Evolutionary conservation across 1,140 invertebrate genomes (phyloP).

Genomic region (Dendroctonus valens): DNA sequence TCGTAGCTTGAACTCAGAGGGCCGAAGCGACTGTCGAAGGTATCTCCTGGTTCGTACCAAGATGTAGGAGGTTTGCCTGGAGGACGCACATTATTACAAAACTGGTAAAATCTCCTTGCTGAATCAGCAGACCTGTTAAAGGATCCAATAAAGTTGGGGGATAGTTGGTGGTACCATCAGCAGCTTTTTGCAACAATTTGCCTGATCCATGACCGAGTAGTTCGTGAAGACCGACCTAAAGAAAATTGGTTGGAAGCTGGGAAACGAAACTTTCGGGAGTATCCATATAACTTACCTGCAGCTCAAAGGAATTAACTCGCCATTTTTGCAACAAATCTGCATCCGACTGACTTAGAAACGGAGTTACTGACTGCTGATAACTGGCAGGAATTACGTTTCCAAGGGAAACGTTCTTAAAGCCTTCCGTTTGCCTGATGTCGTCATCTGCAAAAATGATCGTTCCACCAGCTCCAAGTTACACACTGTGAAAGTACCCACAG

Average conservation of each 20-base stretch:
- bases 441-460: conserved; percentile 64
- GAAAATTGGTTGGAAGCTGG: not conserved
- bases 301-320: conserved; percentile 69
- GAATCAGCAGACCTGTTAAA: conserved; percentile 55
- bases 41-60: conserved; percentile 84
- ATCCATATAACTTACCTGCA: conserved; percentile 67
- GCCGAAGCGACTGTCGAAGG: conserved; percentile 89
- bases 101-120: no score
- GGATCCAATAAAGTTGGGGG: conserved; percentile 72
- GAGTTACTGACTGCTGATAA: conserved; percentile 75
- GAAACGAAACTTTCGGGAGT: not conserved
- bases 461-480: not conserved
- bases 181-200: conserved; percentile 78
- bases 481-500: conserved; percentile 61
- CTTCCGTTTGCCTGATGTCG: conserved; percentile 90
- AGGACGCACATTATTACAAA: conserved; percentile 43
- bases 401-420: conserved; percentile 95
- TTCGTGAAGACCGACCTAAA: conserved; percentile 85
- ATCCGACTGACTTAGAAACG: conserved; percentile 77
- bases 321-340: conserved; percentile 71
- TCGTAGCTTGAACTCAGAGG: conserved; percentile 87
- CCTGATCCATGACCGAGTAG: conserved; percentile 94
- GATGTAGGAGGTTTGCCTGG: conserved; percentile 62
- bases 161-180: conserved; percentile 80
- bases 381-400: conserved; percentile 89